Evolutionary conservation across 2,113 vertebrate genomes (phyloP).

Genomic region (Ginglymostoma cirratum): DNA sequence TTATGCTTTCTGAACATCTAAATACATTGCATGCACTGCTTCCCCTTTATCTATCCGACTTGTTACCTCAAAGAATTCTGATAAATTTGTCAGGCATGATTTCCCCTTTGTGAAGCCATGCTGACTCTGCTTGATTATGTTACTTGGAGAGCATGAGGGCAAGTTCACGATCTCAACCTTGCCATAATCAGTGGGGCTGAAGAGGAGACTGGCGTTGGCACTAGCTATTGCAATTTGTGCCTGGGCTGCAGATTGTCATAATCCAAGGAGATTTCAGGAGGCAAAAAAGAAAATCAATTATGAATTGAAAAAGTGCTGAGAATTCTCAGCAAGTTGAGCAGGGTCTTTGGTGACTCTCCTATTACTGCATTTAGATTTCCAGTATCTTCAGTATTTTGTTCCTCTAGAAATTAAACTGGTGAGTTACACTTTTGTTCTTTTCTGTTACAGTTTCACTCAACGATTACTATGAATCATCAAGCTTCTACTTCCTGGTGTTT

Average conservation of each 20-base stretch:
- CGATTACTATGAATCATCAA: conserved; percentile 86
- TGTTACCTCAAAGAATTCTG: too few species aligned
- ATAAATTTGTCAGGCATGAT: too few species aligned
- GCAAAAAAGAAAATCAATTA: background rate
- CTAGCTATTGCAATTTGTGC: background rate
- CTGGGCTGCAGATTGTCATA: background rate
- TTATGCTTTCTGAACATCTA: too few species aligned
- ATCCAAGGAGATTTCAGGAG: background rate
- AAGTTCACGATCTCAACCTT: background rate
- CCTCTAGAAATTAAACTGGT: background rate
- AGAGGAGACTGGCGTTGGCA: background rate
- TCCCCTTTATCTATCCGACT: too few species aligned
- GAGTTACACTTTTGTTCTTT: conserved; percentile 37
- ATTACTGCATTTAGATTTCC: background rate
- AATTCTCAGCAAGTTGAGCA: background rate
- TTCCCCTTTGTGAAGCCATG: too few species aligned
- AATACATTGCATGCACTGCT: too few species aligned
- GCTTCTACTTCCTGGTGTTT: conserved; percentile 94
- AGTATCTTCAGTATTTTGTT: background rate
- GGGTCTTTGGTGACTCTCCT: background rate
- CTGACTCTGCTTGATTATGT: too few species aligned
- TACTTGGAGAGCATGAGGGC: background rate
- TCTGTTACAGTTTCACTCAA: conserved; percentile 83
- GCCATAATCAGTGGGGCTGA: background rate
- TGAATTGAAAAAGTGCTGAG: background rate